phyloP scores from a whole-genome alignment of 2,113 vertebrate species.

The Carlito syrichta region DNA sequence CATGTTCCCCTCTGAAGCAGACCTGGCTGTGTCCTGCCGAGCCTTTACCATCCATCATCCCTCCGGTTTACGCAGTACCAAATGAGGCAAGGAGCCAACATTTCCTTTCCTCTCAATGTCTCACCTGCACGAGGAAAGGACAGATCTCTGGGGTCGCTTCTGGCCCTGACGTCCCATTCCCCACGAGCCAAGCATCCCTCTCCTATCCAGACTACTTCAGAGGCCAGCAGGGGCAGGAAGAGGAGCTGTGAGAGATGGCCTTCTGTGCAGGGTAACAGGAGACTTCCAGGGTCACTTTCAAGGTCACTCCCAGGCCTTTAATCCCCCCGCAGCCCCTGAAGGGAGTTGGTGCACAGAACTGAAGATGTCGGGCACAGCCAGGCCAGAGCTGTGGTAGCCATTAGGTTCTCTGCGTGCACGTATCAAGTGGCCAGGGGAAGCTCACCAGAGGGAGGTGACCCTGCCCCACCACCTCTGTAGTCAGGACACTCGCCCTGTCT shows the following conservation, averaged over 20 bases:
- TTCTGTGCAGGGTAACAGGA: background rate
- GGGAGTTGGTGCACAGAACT: background rate
- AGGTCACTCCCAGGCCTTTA: no score
- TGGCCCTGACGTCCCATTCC: background rate
- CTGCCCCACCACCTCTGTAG: fast-evolving
- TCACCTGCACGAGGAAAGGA: fast-evolving
- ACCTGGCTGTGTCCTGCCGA: background rate
- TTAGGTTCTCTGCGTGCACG: no score
- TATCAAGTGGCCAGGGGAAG: background rate
- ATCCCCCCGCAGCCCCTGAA: no score
- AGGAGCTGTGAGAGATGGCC: background rate
- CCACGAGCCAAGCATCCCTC: background rate
- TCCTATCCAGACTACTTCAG: background rate
- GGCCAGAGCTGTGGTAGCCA: background rate
- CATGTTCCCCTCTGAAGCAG: background rate
- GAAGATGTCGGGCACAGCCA: background rate
- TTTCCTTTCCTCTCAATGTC: background rate
- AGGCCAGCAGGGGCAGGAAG: background rate
- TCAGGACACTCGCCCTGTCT: background rate
- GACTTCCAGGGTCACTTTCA: no score
- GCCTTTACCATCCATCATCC: no score
- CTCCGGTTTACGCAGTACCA: background rate
- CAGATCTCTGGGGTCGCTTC: background rate
- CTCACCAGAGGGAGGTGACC: no score
- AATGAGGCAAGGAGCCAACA: fast-evolving